A percentile compares a stretch with the other conserved stretches of the same genome.
These are phyloP conservation scores for Neoarius graeffei DNA, from an alignment of 2,113 vertebrate species.

Conservation along the genomic window DNA sequence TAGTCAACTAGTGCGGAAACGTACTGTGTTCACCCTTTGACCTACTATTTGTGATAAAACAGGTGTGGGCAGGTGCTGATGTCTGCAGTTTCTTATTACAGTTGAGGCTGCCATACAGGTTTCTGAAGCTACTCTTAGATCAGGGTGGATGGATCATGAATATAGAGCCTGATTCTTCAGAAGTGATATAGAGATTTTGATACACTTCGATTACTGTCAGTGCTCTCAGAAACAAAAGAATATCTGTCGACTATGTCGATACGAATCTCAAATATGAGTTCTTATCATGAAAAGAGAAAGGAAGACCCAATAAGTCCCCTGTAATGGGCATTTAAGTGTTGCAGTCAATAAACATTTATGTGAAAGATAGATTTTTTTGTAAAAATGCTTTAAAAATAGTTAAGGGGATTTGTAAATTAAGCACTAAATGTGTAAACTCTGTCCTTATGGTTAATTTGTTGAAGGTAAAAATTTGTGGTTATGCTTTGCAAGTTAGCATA, in stretches of 20 bases:
- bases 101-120: neutral
- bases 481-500: neutral
- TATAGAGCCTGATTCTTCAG: neutral
- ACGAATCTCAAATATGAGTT: neutral
- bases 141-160: neutral
- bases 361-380: neutral
- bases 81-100: constrained; percentile 21
- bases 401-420: neutral
- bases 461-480: neutral
- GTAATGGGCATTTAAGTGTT: neutral
- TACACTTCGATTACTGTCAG: neutral
- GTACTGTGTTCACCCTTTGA: constrained; percentile 32
- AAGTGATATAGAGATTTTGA: neutral
- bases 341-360: neutral
- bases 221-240: neutral
- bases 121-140: neutral
- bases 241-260: neutral
- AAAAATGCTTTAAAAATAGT: neutral
- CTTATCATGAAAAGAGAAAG: neutral
- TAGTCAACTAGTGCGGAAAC: constrained; percentile 38
- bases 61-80: constrained; percentile 22
- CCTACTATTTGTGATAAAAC: constrained; percentile 30
- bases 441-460: neutral
- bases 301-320: neutral
- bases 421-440: neutral